Base-by-base conservation (phyloP, 64 coral and sea anemone genomes). In the Astreopora myriophthalma region DNA sequence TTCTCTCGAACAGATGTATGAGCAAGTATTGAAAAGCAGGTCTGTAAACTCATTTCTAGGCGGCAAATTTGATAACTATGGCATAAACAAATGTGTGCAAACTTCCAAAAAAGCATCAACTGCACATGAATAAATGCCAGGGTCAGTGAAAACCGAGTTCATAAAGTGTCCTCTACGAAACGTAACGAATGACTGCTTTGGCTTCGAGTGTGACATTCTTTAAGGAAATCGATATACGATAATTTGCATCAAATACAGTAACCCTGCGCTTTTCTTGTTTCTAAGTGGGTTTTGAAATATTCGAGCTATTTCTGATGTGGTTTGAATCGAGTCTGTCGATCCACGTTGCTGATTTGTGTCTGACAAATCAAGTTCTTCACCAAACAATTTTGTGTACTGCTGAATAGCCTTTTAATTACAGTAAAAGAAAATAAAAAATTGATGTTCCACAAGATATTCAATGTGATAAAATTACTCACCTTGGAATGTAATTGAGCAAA, bases 91-190 rank as follows among this genome's bases (percentile, higher is more conserved):
- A 33, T 91, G 20, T 8, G 44, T 73, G 73, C 39, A 84, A 0
- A 91, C 3, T 73, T 91, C 89, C 17, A 91, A 3, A 60, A 91
- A 91, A 74, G 38, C 27, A 72, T 91, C 76, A 58, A 91, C 77
- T 10, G 89, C 76, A 91, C 89, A 84, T 28, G 89, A 84, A 70
- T 90, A 90, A 40, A 25, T 70, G n/a, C 40, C 34, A 80, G 60
- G 58, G 22, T 48, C 11, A 48, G 6, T 33, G 40, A 80, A 90
- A 9, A 80, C 62, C 14, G 75, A 69, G 71, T 91, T 91, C 61
- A 90, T 90, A 44, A 78, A 78, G 27, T 78, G 34, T 19, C 22
- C 22, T 49, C 13, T 76, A 22, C 3, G 2, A 49, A 76, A 1
- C 7, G 20, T 76, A 36, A 24, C 25, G 22, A 11, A 25, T 10